Base-by-base conservation (phyloP, 35 echinoderm and acorn worm species). In the Apostichopus parvimensis region DNA sequence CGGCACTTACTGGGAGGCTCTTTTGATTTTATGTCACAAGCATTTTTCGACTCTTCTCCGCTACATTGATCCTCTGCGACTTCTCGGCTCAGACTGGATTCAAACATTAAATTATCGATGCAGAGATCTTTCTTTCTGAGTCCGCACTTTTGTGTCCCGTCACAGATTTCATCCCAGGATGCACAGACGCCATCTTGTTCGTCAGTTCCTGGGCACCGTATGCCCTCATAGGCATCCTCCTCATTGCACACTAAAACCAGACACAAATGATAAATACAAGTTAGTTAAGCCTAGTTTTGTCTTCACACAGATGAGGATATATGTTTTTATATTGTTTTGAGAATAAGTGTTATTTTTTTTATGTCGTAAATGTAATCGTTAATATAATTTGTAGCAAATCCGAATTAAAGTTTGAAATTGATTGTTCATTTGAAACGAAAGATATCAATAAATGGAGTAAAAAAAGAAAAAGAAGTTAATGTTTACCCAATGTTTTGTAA, bases 91-190 rank as follows among this genome's bases (percentile, higher is more conserved):
- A 93, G 78, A 26, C 82, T 78, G 9, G 81, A 72, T 15, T 78
- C 72, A 13, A 85, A 87, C 11, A 89, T 82, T 9, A 88, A 9
- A 9, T 58, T 28, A 77, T 98, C 91, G 18, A 98, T 90, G 54
- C 96, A 98, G 0, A 79, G 91, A 5, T 77, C 90, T 13, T 79
- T 95, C 53, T 94, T 93, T 9, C 76, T 83, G 2, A 98, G 9
- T 28, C 96, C 96, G 54, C 96, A 98, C 2, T 90, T 93, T 28
- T 98, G 96, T 5, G 71, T 82, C 9, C 92, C 96, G 71, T 98
- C 94, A 34, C 96, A 98, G 4, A 98, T 77, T 24, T 92, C 91
- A 8, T 88, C 24, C 96, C 96, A 98, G 6, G 22, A 52, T 5
- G 93, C 94, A 52, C 96, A 98, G 7, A 93, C 57, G 24, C 85